Percentiles rank a stretch among this genome's conserved stretches.
Evolutionary conservation across 2,113 vertebrate species (phyloP).

Genomic region (Anarhynchus alexandrinus): DNA sequence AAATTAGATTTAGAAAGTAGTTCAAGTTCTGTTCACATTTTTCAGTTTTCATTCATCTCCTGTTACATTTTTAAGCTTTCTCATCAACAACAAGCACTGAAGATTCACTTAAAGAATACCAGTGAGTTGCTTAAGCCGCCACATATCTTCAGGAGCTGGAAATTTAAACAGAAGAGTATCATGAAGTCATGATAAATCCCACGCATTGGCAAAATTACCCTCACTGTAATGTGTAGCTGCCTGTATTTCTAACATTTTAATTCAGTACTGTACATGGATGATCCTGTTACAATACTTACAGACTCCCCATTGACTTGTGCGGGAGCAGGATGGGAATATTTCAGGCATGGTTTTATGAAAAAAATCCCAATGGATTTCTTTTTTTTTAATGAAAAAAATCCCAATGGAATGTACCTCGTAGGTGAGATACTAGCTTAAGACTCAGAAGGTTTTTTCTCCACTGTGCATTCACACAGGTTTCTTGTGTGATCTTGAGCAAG

Average conservation of each 20-base stretch:
- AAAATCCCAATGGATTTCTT: neutral
- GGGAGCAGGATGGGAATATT: neutral
- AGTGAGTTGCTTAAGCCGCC: neutral
- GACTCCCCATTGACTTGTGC: neutral
- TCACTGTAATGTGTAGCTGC: neutral
- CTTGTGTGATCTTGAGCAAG: neutral
- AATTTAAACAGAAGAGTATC: neutral
- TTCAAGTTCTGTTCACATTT: conserved; percentile 43
- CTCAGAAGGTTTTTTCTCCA: neutral
- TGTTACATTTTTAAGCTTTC: conserved; percentile 11
- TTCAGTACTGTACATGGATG: neutral
- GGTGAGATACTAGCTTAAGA: neutral
- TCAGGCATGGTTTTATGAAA: neutral
- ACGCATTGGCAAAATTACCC: neutral
- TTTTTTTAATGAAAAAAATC: neutral
- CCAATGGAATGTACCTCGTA: accelerated
- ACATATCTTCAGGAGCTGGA: neutral
- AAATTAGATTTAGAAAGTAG: conserved; percentile 39
- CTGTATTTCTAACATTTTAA: neutral
- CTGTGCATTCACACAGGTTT: neutral
- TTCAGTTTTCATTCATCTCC: conserved; percentile 48
- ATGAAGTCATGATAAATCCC: neutral
- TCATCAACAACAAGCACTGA: neutral
- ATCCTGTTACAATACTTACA: neutral
- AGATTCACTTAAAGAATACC: neutral